Percentiles rank a stretch among this genome's conserved stretches.
Conservation (phyloP, 30 jellyfish, hydroid and myxozoan species). For the Hydra vulgaris region DNA sequence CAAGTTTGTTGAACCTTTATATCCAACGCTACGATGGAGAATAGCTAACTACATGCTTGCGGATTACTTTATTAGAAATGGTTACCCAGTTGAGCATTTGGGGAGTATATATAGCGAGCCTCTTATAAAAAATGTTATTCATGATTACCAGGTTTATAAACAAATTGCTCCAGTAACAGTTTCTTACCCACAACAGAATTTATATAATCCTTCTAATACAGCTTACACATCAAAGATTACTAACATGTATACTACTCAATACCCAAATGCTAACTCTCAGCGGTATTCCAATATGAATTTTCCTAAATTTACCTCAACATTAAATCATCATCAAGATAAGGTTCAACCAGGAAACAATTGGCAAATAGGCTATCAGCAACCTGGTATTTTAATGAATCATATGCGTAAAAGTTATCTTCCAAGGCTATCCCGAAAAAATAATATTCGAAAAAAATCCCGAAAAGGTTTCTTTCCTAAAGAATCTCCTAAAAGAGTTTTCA, state of each 20-base stretch:
- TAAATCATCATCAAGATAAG: neutral
- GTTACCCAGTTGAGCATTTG: neutral
- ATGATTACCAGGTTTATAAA: neutral
- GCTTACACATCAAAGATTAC: neutral
- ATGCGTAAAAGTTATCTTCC: neutral
- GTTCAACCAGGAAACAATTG: neutral
- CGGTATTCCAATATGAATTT: neutral
- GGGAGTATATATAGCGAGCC: neutral
- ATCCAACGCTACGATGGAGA: neutral
- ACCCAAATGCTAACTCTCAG: neutral
- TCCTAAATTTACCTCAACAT: neutral
- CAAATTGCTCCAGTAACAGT: neutral
- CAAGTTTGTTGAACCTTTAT: conserved; percentile 11
- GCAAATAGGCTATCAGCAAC: neutral
- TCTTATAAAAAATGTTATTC: neutral
- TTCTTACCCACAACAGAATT: neutral
- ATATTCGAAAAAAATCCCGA: too few relatives aligned
- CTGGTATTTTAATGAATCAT: neutral
- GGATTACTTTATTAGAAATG: conserved; percentile 1
- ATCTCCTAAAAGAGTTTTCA: neutral
- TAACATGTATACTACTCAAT: neutral
- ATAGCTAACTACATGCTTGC: conserved; percentile 16
- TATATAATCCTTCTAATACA: neutral
- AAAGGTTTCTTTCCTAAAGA: too few relatives aligned
- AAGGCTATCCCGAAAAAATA: neutral